These are phyloP conservation scores for Daubentonia madagascariensis DNA, from an alignment of 2,113 vertebrate genomes.

Conservation along the genomic window DNA sequence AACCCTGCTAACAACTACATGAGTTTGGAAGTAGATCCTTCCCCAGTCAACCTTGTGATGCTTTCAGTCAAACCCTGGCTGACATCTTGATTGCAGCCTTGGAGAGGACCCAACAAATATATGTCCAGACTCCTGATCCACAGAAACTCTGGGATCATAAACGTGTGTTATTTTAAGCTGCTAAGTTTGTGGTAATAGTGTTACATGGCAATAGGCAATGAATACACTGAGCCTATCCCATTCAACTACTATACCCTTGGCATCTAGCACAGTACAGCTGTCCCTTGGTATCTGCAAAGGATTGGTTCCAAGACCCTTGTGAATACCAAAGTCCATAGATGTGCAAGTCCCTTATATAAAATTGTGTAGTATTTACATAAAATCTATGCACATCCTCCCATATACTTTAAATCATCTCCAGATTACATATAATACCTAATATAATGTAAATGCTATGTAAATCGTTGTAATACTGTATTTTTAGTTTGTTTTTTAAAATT, in stretches of 20 bases:
- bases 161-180: neutral
- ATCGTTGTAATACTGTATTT: neutral
- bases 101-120: neutral
- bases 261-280: neutral
- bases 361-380: neutral
- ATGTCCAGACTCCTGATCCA: neutral
- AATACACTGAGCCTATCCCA: neutral
- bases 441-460: neutral
- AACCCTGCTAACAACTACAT: neutral
- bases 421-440: neutral
- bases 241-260: neutral
- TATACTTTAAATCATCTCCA: neutral
- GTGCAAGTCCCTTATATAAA: neutral
- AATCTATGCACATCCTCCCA: neutral
- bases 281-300: neutral
- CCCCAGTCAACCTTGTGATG: neutral
- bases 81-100: neutral
- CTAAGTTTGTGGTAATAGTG: neutral
- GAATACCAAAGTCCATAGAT: neutral
- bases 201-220: neutral
- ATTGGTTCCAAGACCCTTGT: neutral
- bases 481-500: neutral
- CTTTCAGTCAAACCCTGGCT: neutral
- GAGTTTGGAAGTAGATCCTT: neutral
- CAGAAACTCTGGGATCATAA: neutral